These are phyloP conservation scores for Dione vanillae DNA, from an alignment of 2,888 invertebrate species.

Conservation along the genomic window DNA sequence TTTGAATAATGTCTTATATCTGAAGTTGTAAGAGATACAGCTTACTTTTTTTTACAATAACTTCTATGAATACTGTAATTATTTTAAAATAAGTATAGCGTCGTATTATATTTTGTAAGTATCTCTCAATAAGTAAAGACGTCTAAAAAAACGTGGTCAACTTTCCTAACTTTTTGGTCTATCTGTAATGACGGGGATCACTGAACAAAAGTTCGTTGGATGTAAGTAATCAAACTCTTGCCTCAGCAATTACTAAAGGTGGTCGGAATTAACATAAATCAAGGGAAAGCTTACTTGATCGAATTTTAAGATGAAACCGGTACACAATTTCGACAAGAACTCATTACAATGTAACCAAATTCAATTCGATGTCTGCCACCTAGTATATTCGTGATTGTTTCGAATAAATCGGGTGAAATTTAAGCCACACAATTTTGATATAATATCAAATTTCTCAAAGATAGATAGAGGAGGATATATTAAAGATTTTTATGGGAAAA, in stretches of 20 bases:
- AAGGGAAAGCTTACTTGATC: constrained; percentile 77
- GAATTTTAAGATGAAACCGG: constrained; percentile 77
- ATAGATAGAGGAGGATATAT: no score
- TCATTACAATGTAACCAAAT: constrained; percentile 81
- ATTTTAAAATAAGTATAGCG: no score
- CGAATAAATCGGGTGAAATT: constrained; percentile 48
- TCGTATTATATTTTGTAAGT: neutral
- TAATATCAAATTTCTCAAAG: neutral
- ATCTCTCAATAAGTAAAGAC: constrained; percentile 22
- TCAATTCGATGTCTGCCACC: constrained; percentile 74
- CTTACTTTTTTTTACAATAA: no score
- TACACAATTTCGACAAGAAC: constrained; percentile 75
- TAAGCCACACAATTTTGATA: constrained; percentile 32
- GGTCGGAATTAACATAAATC: constrained; percentile 80
- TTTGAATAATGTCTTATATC: no score
- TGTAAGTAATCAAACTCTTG: constrained; percentile 75
- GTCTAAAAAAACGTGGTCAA: no score
- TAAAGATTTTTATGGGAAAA: no score
- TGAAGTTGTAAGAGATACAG: no score
- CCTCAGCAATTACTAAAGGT: constrained; percentile 69
- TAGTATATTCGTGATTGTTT: constrained; percentile 70
- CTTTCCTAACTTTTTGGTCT: constrained; percentile 53
- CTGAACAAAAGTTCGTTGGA: constrained; percentile 60
- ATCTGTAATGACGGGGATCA: constrained; percentile 61
- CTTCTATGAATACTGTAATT: no score